These are phyloP conservation scores for Heliconius ismenius DNA, from an alignment of 2,888 invertebrate species.

Conservation along the genomic window DNA sequence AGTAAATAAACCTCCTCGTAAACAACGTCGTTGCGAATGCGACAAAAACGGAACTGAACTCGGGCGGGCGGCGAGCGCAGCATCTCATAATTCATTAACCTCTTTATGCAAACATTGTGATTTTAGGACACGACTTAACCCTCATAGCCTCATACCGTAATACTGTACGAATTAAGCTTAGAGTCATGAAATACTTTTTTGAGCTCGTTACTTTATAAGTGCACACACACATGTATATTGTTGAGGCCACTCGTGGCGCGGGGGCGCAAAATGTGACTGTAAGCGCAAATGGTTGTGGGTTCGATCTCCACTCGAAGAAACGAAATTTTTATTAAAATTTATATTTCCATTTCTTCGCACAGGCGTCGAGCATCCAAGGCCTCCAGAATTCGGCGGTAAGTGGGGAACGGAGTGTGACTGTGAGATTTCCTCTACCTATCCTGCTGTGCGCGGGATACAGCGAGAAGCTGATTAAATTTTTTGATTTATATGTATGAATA, in stretches of 20 bases:
- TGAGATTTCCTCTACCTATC: not conserved
- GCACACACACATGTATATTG: not conserved
- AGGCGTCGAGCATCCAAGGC: not conserved
- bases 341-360: not conserved
- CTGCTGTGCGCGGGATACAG: not conserved
- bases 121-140: slow-evolving; percentile 31
- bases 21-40: not conserved
- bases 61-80: slow-evolving; percentile 3
- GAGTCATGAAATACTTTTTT: not conserved
- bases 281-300: not conserved
- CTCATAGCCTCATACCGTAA: not conserved
- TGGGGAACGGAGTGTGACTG: not conserved
- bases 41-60: slow-evolving; percentile 11
- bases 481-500: too few relatives aligned
- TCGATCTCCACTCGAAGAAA: not conserved
- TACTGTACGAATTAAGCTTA: slow-evolving; percentile 10
- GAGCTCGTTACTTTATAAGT: not conserved
- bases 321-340: not conserved
- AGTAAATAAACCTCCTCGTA: not conserved
- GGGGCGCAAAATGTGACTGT: not conserved
- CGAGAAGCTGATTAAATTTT: not conserved
- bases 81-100: slow-evolving; percentile 27
- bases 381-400: not conserved
- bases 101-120: slow-evolving; percentile 26
- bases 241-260: not conserved